Base-by-base conservation (phyloP, 2,888 invertebrate species). In the Disparrhopalites patrizii region DNA sequence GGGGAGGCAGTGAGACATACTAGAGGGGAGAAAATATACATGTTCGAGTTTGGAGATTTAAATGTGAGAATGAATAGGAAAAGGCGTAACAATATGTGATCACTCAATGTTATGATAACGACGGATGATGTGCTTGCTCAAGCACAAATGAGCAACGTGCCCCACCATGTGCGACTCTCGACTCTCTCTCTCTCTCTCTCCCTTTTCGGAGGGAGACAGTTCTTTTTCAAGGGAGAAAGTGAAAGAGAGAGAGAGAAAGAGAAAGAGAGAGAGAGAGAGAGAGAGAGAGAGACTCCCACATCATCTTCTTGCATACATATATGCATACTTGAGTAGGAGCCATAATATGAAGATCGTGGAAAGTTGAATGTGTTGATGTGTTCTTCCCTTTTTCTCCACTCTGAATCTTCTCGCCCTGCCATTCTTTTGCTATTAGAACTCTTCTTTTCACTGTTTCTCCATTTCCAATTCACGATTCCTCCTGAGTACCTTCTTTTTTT, bases 81-180 rank as follows among this genome's bases (percentile, higher is more conserved):
- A 63, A 66, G 66, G 66, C 66, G 68, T 64, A 65, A 65, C 65
- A 69, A 69, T 69, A 69, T 69, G 69, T 66, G 67, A 67, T 69
- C 67, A 69, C 67, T 70, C 70, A 65, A 64, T 70, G 66, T 70
- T 70, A 70, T 70, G 62, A 70, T 68, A 70, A 68, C 64, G 66
- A 50, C 58, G 62, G 61, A 70, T 70, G 68, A 70, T 69, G 57
- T 68, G 70, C 70, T 70, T 66, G 38, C 69, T 66, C 64, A 64
- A 70, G 70, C 70, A 70, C 67, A 70, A 70, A 65, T 64, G 66
- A 70, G 64, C 55, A 63, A 56, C 64, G 56, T 64, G 50, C 56
- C 56, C 56, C 64, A 56, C 47, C 56, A 56, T 56, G 54, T 55
- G 31, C 61, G 50, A 30, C 61, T 50, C 50, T 47, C 33, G 50